Evolutionary conservation across 2,797 vertebrate species (phyloP).

Genomic region (Crocidura indochinensis): DNA sequence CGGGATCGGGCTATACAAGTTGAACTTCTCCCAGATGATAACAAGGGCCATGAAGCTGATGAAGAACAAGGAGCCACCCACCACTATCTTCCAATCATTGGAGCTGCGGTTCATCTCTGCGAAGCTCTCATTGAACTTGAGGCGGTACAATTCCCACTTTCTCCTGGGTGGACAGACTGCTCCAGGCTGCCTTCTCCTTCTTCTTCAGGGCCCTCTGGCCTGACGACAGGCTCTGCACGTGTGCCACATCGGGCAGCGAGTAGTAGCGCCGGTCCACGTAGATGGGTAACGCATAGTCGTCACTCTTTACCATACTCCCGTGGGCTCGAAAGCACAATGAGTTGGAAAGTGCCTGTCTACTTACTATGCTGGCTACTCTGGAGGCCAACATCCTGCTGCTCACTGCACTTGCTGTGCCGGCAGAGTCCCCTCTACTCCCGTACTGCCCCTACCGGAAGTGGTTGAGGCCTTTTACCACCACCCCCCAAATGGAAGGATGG

Average conservation of each 20-base stretch:
- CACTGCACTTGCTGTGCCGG: no score
- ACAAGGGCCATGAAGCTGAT: constrained; percentile 92
- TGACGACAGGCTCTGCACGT: constrained; percentile 91
- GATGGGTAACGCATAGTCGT: constrained; percentile 92
- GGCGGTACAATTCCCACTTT: constrained; percentile 96
- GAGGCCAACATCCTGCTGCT: no score
- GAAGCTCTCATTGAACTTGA: constrained; percentile 95
- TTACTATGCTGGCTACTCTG: no score
- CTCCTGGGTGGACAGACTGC: constrained; percentile 93
- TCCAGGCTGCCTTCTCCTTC: constrained; percentile 97
- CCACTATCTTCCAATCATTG: constrained; percentile 94
- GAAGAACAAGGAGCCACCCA: constrained; percentile 92
- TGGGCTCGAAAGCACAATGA: no score
- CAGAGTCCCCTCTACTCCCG: no score
- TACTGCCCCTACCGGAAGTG: no score
- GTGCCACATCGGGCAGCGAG: constrained; percentile 94
- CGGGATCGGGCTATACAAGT: constrained; percentile 93
- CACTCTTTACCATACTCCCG: constrained; percentile 94
- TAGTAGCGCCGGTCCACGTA: constrained; percentile 92
- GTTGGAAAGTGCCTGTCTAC: no score
- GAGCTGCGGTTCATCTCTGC: constrained; percentile 94
- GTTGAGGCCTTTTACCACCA: no score
- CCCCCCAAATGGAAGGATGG: neutral
- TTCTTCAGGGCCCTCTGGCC: constrained; percentile 96
- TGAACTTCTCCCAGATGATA: constrained; percentile 95